Evolutionary conservation across 2,113 vertebrate genomes (phyloP).

Genomic region (Columba livia): DNA sequence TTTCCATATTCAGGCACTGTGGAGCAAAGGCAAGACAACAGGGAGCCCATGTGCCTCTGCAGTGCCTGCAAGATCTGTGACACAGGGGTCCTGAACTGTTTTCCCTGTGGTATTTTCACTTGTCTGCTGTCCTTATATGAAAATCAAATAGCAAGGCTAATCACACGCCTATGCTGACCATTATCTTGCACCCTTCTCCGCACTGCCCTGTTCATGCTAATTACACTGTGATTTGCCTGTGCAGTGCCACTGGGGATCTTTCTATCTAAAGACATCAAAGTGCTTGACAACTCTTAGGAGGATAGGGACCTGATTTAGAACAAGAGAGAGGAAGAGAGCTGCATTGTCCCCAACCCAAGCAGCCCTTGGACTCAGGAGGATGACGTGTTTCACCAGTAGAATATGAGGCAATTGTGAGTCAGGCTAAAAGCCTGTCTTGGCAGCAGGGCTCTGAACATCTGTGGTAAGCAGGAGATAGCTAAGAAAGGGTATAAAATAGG

Average conservation of each 20-base stretch:
- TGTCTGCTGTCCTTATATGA: neutral
- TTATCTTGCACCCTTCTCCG: neutral
- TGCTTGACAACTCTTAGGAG: neutral
- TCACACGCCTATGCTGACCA: neutral
- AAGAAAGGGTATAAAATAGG: neutral
- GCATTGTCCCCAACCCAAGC: neutral
- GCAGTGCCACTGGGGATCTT: neutral
- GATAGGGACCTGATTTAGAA: neutral
- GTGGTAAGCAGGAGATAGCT: neutral
- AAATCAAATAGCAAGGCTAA: neutral
- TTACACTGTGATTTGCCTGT: neutral
- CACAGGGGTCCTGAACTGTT: neutral
- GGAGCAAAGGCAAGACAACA: neutral
- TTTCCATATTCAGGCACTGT: neutral
- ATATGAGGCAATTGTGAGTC: neutral
- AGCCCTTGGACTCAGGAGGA: neutral
- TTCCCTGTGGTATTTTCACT: neutral
- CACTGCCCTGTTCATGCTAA: neutral
- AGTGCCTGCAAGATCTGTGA: neutral
- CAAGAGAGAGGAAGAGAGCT: neutral
- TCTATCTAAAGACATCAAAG: neutral
- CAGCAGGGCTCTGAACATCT: neutral
- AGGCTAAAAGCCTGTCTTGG: neutral
- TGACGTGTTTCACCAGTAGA: neutral
- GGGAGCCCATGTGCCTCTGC: neutral